Evolutionary conservation across 2,888 invertebrate species (phyloP).

Genomic region (Chrysolina oricalcia): DNA sequence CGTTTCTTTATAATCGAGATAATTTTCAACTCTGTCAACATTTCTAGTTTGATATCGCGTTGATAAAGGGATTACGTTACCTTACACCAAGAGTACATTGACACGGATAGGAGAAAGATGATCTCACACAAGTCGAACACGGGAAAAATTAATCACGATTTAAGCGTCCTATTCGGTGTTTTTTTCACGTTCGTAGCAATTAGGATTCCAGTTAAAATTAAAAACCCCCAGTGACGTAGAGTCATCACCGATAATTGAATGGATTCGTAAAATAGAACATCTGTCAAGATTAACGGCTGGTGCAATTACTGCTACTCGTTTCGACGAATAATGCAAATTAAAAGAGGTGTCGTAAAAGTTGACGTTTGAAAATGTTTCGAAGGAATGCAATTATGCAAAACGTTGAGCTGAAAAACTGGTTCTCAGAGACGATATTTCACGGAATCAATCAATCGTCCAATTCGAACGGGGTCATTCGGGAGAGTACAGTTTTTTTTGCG

Average conservation of each 20-base stretch:
- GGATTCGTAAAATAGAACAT: not conserved
- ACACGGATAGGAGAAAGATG: not conserved
- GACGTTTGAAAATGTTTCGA: not conserved
- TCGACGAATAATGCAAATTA: constrained; percentile 2
- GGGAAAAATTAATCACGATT: too few species aligned
- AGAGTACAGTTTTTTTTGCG: too few species aligned
- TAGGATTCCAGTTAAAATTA: not conserved
- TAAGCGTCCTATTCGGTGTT: not conserved
- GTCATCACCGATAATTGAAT: not conserved
- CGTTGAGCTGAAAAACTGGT: not conserved
- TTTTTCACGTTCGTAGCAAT: not conserved
- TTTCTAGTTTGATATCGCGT: not conserved
- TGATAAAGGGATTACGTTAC: not conserved
- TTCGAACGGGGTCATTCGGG: not conserved
- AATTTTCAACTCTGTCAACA: constrained; percentile 5
- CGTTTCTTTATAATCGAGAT: constrained; percentile 6
- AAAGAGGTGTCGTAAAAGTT: not conserved
- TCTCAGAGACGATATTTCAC: not conserved
- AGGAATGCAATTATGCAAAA: constrained; percentile 1
- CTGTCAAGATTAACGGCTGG: not conserved
- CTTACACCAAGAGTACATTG: not conserved
- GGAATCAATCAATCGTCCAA: not conserved
- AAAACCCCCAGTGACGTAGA: not conserved
- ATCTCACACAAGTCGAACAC: not conserved
- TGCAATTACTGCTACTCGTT: not conserved